Conservation (phyloP, 2,797 vertebrate genomes). For the Channallabes apus region DNA sequence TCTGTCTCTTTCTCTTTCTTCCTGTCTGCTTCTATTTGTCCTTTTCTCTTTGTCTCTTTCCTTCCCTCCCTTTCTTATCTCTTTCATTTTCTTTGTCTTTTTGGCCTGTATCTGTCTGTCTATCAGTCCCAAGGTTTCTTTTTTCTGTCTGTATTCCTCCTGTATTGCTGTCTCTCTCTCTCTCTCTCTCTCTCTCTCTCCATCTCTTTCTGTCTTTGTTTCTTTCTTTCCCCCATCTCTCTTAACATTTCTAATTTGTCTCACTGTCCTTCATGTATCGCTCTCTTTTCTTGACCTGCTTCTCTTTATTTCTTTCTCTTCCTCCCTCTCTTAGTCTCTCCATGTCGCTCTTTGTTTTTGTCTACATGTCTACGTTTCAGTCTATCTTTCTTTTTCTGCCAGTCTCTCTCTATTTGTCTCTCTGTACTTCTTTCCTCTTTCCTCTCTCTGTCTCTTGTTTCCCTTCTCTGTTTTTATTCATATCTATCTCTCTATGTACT, state of each 20-base stretch:
- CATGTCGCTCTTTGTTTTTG: neutral
- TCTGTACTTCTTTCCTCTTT: neutral
- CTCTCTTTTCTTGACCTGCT: neutral
- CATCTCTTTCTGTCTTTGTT: neutral
- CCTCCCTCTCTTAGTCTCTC: neutral
- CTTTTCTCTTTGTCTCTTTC: neutral
- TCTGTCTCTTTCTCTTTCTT: neutral
- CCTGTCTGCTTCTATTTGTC: neutral
- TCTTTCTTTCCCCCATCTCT: neutral
- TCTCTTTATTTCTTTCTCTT: no score
- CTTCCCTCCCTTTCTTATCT: neutral
- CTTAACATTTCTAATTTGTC: neutral
- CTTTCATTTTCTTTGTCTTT: neutral
- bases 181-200: neutral
- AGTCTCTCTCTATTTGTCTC: neutral
- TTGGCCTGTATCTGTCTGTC: neutral
- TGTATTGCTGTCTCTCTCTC: neutral
- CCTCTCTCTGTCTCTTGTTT: neutral
- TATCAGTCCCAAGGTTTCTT: neutral
- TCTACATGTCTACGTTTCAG: neutral
- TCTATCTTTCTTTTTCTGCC: neutral
- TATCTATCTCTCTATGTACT: neutral
- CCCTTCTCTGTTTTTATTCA: neutral
- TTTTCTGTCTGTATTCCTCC: neutral
- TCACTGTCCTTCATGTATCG: neutral